Evolutionary conservation across 2,113 vertebrate genomes (phyloP), one percentile per base, ranked within the genome.

Genomic region (Sinocyclocheilus anophthalmus): DNA sequence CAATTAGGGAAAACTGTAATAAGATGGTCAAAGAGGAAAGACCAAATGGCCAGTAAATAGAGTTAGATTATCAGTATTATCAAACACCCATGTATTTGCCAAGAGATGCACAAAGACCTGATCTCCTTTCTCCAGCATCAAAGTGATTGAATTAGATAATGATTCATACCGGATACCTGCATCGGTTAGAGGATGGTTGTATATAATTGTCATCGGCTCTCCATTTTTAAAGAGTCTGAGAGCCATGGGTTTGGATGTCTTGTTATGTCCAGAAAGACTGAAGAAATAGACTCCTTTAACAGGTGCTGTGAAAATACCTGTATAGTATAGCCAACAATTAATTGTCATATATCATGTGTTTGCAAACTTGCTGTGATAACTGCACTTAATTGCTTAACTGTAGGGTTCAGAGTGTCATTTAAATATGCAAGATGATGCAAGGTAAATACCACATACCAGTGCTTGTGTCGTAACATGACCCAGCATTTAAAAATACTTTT

Each of bases 221-320:
- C 57, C 57, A 61, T 61, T 61, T 61, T 61, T 61, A n/a, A 61
- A 9, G 1, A 61, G 57, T 61, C 57, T 61, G n/a, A 61, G 57
- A 61, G 4, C 57, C 57, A 61, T n/a, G 22, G 57, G 57, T 61
- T 10, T n/a, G 9, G 22, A 10, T 61, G 57, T n/a, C 8, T n/a
- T 9, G 57, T 61, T 61, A n/a, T 61, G 57, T 61, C 57, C 57
- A 69, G 89, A 89, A 55, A 92, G 89, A 53, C 87, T 91, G 81
- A 93, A 92, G 76, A 89, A 90, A 48, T 92, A 90, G 9, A 86
- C 1, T 81, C 89, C 91, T 88, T 16, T 88, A 63, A 90, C 88
- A 79, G 89, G 88, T 77, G 90, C 88, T 3, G 84, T 90, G 81
- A 91, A 91, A 72, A 92, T 88, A 67, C 92, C 91, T 91, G 87